phyloP scores from a whole-genome alignment of 2,113 vertebrate genomes.

The Paradisaea rubra region DNA sequence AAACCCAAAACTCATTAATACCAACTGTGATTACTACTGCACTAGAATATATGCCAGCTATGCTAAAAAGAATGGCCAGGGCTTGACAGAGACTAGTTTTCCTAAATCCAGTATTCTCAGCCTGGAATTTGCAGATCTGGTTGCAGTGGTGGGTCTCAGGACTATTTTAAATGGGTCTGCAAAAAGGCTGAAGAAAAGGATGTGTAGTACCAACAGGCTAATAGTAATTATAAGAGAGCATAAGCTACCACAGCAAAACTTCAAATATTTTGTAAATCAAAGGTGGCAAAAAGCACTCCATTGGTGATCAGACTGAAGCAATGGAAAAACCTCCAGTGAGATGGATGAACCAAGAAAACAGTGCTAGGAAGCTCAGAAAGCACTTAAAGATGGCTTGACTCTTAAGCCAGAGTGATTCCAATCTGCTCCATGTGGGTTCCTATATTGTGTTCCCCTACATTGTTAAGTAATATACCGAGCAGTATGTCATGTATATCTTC shows the following conservation, averaged over 20 bases:
- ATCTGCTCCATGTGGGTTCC: background rate
- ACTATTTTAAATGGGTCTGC: background rate
- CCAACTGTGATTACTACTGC: background rate
- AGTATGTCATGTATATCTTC: background rate
- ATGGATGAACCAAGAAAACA: background rate
- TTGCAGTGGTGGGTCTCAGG: background rate
- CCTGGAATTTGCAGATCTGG: background rate
- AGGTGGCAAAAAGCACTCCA: background rate
- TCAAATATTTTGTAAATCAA: background rate
- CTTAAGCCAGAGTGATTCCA: background rate
- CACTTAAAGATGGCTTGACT: background rate
- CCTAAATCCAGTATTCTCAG: background rate
- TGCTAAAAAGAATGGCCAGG: background rate
- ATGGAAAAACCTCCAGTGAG: background rate
- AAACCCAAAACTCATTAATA: background rate
- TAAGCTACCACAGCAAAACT: background rate
- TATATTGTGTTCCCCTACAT: background rate
- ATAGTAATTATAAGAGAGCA: background rate
- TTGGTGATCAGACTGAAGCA: background rate
- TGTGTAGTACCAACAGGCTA: background rate
- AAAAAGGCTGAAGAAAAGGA: background rate
- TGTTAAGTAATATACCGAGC: background rate
- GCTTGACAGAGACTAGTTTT: background rate
- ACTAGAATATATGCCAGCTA: background rate
- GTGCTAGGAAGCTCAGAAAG: background rate